These are phyloP conservation scores for Antheraea yamamai DNA, from an alignment of 2,888 invertebrate genomes.

Conservation along the genomic window DNA sequence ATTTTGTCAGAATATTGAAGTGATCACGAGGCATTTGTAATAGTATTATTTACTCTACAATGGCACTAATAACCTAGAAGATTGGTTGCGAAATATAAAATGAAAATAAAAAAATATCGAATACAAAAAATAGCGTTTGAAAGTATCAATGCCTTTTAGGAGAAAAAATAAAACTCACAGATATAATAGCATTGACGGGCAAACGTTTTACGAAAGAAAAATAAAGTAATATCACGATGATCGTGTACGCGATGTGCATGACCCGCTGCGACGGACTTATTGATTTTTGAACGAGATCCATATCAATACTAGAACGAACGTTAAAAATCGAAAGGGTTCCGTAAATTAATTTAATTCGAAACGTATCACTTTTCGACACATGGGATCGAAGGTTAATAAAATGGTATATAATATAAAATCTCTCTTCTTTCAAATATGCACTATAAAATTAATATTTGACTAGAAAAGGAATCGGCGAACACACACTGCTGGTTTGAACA, in stretches of 20 bases:
- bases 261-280: constrained; percentile 21
- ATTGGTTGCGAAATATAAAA: no score
- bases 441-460: no score
- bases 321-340: neutral
- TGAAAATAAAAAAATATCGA: neutral
- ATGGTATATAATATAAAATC: no score
- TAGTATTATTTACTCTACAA: no score
- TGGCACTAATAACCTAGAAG: no score
- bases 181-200: neutral
- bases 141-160: neutral
- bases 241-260: constrained; percentile 16
- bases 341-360: neutral
- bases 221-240: constrained; percentile 18
- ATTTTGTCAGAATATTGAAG: no score
- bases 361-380: no score
- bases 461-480: no score
- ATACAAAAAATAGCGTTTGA: neutral
- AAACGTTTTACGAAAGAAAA: constrained; percentile 20
- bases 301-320: constrained; percentile 1
- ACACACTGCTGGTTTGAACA: no score
- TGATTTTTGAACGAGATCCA: constrained; percentile 19
- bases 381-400: no score
- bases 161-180: neutral
- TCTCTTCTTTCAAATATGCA: no score
- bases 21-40: no score